Conservation (phyloP, 1,140 invertebrate genomes). For the Drosophila busckii region DNA sequence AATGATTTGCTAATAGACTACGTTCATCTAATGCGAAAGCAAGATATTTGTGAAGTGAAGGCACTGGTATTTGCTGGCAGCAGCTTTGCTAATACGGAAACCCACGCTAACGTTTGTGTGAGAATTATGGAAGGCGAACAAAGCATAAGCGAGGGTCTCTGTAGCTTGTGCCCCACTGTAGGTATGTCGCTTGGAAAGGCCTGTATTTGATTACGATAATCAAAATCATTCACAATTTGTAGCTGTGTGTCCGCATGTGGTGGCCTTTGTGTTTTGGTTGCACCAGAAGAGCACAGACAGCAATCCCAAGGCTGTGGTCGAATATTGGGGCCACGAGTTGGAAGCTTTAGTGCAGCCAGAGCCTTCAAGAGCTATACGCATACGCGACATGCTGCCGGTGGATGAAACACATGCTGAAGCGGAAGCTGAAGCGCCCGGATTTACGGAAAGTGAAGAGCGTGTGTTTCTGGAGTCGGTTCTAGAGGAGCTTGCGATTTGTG, state of each 20-base stretch:
- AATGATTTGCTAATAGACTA: conserved; percentile 61
- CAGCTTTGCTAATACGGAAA: conserved; percentile 46
- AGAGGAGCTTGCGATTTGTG: conserved; percentile 56
- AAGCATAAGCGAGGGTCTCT: conserved; percentile 39
- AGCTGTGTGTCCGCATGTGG: conserved; percentile 56
- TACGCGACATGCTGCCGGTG: conserved; percentile 53
- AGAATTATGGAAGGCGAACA: conserved; percentile 40
- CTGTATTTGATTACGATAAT: neutral
- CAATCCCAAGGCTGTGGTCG: conserved; percentile 37
- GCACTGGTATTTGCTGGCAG: conserved; percentile 48
- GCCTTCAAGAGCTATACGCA: conserved; percentile 33
- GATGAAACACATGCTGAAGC: conserved; percentile 38
- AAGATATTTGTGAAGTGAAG: conserved; percentile 43
- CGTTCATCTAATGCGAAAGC: conserved; percentile 55
- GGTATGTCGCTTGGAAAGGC: conserved; percentile 9
- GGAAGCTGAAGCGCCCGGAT: conserved; percentile 22
- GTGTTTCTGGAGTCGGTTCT: conserved; percentile 56
- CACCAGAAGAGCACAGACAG: conserved; percentile 52
- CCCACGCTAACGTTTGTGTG: conserved; percentile 51
- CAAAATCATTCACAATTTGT: neutral
- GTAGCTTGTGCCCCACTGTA: conserved; percentile 36
- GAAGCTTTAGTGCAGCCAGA: conserved; percentile 55
- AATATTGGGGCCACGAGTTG: conserved; percentile 71
- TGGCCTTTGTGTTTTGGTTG: conserved; percentile 71
- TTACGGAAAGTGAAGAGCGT: conserved; percentile 40